Evolutionary conservation across 37 sponge, comb jelly and placozoan genomes (phyloP), one percentile per base, ranked within the genome.

Genomic region (Chondrosia reniformis): DNA sequence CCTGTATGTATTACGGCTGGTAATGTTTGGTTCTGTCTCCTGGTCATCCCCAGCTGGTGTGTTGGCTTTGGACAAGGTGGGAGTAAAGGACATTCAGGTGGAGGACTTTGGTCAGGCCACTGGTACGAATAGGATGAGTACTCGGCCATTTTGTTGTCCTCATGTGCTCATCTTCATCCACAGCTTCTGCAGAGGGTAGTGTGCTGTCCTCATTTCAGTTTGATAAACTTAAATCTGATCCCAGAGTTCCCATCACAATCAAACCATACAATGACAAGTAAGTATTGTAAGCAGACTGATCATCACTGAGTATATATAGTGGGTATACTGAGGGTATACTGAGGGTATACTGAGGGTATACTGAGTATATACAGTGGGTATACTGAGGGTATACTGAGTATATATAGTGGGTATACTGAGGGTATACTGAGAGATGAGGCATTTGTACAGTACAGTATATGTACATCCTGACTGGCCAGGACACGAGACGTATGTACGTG

Each of bases 101-200:
- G 93, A 92, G 38, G 78, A 74, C 34, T 80, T 84, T 36, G 54
- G 76, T 36, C 69, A 92, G 56, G 44, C 93, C 57, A 78, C 79
- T 81, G 84, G 88, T 83, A 76, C 25, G 46, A 4, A 80, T 28
- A n/a, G 9, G 19, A 33, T 74, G 17, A 33, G 79, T 76, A 21
- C 19, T 25, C 21, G 27, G 12, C 25, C 4, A 40, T 76, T 32
- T 40, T 46, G 5, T 34, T 17, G 22, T 76, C 5, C 25, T 4
- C 17, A n/a, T n/a, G n/a, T n/a, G n/a, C n/a, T n/a, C n/a, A n/a
- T n/a, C n/a, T n/a, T n/a, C 22, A 24, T 73, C 38, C 45, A 2
- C 36, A 85, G 92, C 96, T 55, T 74, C 84, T 76, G 86, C 89
- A 55, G 96, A 91, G 24, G 92, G 89, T 1, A 77, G 77, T 64